Conservation (phyloP, 2,113 vertebrate genomes). For the Egretta garzetta region DNA sequence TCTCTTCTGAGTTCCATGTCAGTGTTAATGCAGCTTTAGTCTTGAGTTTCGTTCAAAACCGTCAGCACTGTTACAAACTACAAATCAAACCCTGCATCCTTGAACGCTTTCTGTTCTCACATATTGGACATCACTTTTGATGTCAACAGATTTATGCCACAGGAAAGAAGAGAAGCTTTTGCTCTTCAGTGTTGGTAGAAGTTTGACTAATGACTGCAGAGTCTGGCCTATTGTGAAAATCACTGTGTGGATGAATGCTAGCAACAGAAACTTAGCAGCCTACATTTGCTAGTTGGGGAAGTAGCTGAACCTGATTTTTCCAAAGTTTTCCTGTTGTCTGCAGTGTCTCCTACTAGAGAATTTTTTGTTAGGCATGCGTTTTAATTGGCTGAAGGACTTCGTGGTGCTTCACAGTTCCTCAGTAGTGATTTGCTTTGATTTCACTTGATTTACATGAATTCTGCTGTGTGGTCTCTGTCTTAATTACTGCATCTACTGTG, state of each 20-base stretch:
- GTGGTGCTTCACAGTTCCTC: neutral
- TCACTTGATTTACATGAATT: neutral
- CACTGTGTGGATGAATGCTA: neutral
- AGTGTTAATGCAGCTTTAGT: neutral
- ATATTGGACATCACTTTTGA: neutral
- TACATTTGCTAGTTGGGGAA: neutral
- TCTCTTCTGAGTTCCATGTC: rapidly evolving
- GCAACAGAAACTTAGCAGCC: neutral
- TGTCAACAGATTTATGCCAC: constrained; percentile 25
- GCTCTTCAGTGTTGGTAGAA: neutral
- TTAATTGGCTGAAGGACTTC: neutral
- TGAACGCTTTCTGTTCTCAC: neutral
- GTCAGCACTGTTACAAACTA: neutral
- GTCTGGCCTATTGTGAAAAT: neutral
- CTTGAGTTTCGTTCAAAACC: neutral
- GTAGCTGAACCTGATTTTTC: neutral
- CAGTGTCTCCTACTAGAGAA: neutral
- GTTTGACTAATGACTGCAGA: constrained; percentile 31
- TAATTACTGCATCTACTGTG: neutral
- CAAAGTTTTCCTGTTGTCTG: neutral
- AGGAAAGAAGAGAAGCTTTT: neutral
- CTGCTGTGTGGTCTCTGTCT: neutral
- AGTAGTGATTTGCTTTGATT: neutral
- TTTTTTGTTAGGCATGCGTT: rapidly evolving
- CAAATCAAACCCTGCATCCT: constrained; percentile 46